Percentiles rank a stretch among this genome's conserved stretches.
These are phyloP conservation scores for Neopelma chrysocephalum DNA, from an alignment of 2,797 vertebrate genomes.

Conservation along the genomic window DNA sequence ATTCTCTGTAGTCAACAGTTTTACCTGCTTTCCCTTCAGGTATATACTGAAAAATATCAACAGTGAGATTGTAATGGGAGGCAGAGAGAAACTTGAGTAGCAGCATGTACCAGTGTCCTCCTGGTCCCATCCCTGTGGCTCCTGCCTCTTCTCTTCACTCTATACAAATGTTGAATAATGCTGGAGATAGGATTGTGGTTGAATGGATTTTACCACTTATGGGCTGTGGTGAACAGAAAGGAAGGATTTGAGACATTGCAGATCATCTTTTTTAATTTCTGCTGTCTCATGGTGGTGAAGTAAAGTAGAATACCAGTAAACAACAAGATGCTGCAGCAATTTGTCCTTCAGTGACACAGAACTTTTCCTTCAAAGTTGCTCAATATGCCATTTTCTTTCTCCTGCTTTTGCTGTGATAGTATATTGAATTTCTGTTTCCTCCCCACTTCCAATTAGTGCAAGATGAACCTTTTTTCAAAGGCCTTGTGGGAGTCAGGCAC, in stretches of 20 bases:
- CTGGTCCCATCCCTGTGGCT: not conserved
- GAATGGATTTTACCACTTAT: not conserved
- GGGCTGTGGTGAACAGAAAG: not conserved
- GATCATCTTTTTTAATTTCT: slow-evolving; percentile 18
- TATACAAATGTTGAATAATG: not conserved
- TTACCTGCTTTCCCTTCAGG: not conserved
- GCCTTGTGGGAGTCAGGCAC: slow-evolving; percentile 26
- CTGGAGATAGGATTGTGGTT: not conserved
- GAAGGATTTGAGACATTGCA: not conserved
- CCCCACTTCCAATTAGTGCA: not conserved
- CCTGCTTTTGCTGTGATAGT: not conserved
- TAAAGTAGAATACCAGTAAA: slow-evolving; percentile 16
- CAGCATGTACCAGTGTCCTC: rapidly evolving
- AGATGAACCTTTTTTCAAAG: not conserved
- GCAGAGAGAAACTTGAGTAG: not conserved
- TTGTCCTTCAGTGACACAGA: slow-evolving; percentile 6
- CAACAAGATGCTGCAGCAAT: slow-evolving; percentile 10
- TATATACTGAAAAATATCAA: not conserved
- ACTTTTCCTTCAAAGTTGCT: slow-evolving; percentile 13
- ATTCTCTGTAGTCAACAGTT: not conserved
- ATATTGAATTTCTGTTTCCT: slow-evolving; percentile 27
- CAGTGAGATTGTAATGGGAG: not conserved
- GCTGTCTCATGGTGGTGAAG: not conserved
- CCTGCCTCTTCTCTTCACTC: not conserved
- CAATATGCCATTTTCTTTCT: slow-evolving; percentile 25